These are phyloP conservation scores for Macaca fascicularis DNA, from an alignment of 2,113 vertebrate genomes.

Conservation along the genomic window T2T-MFA8v1.1 NC_088377.1:21146001-21146500, in stretches of 20 bases:
- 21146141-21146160: neutral
- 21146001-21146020: neutral
- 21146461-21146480: too few relatives aligned
- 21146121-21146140: rapidly evolving
- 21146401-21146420: too few relatives aligned
- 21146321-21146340: neutral
- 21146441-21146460: too few relatives aligned
- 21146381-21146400: too few relatives aligned
- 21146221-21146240: neutral
- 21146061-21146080: neutral
- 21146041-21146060: neutral
- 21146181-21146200: neutral
- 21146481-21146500: too few relatives aligned
- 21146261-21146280: too few relatives aligned
- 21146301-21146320: neutral
- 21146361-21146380: neutral
- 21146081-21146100: rapidly evolving
- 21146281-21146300: neutral
- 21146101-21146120: neutral
- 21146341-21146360: neutral
- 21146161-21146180: rapidly evolving
- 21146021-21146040: neutral
- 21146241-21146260: too few relatives aligned
- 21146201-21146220: rapidly evolving
- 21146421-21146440: too few relatives aligned